phyloP scores from a whole-genome alignment of 2,797 vertebrate species.

The Takifugu rubripes region DNA sequence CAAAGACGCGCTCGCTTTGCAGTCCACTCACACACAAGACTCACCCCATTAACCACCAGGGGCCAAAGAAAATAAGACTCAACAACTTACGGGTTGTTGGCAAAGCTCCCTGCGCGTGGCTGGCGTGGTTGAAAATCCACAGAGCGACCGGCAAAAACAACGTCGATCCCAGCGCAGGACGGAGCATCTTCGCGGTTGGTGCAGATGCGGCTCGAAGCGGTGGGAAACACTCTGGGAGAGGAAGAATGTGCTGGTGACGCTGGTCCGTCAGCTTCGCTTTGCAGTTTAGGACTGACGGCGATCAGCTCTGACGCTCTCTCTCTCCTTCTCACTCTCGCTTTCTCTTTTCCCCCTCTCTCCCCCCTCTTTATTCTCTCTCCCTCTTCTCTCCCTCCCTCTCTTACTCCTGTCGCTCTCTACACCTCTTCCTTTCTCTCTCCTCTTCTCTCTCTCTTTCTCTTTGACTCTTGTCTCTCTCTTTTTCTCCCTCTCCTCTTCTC shows the following conservation, averaged over 20 bases:
- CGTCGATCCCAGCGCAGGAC: slow-evolving; percentile 60
- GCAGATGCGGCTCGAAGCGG: slow-evolving; percentile 38
- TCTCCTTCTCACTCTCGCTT: not conserved
- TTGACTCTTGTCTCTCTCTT: no score
- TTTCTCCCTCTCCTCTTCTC: not conserved
- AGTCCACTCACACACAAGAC: not conserved
- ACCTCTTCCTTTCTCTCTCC: slow-evolving; percentile 3
- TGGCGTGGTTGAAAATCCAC: slow-evolving; percentile 75
- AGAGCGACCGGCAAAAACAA: slow-evolving; percentile 61
- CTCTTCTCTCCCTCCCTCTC: slow-evolving; percentile 3
- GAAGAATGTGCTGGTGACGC: slow-evolving; percentile 24
- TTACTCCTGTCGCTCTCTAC: not conserved
- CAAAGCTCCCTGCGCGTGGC: slow-evolving; percentile 65
- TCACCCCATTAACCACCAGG: not conserved
- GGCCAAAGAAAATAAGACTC: not conserved
- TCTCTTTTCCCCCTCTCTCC: slow-evolving; percentile 9
- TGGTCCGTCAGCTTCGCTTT: slow-evolving; percentile 54
- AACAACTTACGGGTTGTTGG: slow-evolving; percentile 76
- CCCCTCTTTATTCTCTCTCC: slow-evolving; percentile 13
- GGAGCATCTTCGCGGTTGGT: slow-evolving; percentile 67
- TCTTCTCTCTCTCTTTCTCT: not conserved
- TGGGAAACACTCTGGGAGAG: slow-evolving; percentile 17
- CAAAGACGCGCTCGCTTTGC: slow-evolving; percentile 2
- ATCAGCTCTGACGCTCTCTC: slow-evolving; percentile 24
- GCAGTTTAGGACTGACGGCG: slow-evolving; percentile 60